phyloP scores from a whole-genome alignment of 2,113 vertebrate genomes.

The Hucho hucho region DNA sequence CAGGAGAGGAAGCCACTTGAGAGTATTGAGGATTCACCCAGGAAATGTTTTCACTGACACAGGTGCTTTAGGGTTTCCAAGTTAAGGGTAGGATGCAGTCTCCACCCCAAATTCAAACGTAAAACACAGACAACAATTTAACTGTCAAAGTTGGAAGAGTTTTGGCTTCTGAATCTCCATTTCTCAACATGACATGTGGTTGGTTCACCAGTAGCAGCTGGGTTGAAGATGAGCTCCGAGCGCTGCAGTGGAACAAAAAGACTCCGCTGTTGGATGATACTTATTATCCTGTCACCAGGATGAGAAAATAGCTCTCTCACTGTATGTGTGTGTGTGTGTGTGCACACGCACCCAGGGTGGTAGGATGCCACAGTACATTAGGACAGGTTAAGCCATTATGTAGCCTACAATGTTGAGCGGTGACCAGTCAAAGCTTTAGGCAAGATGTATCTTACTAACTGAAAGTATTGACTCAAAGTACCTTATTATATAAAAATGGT shows the following conservation, averaged over 20 bases:
- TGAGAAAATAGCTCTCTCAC: slow-evolving; percentile 15
- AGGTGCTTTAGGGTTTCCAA: not conserved
- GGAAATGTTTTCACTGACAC: not conserved
- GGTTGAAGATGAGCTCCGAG: slow-evolving; percentile 17
- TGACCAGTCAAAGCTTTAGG: not conserved
- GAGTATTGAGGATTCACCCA: slow-evolving; percentile 7
- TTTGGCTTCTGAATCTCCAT: not conserved
- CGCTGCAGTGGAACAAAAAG: slow-evolving; percentile 42
- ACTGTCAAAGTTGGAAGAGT: not conserved
- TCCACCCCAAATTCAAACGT: slow-evolving; percentile 1
- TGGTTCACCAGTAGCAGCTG: slow-evolving; percentile 23
- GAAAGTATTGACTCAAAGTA: too few relatives aligned
- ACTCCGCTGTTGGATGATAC: slow-evolving; percentile 32
- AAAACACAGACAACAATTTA: not conserved
- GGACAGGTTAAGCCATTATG: not conserved
- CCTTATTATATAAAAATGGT: too few relatives aligned
- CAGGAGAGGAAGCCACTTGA: not conserved
- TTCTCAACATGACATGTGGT: not conserved
- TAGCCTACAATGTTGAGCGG: not conserved
- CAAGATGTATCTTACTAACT: too few relatives aligned
- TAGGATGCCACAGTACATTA: not conserved
- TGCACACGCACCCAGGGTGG: not conserved
- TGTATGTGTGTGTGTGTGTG: slow-evolving; percentile 5
- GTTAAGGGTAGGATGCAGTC: not conserved
- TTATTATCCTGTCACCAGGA: slow-evolving; percentile 52